A percentile compares a stretch with the other conserved stretches of the same genome.
Conservation (phyloP, 2,797 vertebrate species). For the Crocodylus rhombifer region DNA sequence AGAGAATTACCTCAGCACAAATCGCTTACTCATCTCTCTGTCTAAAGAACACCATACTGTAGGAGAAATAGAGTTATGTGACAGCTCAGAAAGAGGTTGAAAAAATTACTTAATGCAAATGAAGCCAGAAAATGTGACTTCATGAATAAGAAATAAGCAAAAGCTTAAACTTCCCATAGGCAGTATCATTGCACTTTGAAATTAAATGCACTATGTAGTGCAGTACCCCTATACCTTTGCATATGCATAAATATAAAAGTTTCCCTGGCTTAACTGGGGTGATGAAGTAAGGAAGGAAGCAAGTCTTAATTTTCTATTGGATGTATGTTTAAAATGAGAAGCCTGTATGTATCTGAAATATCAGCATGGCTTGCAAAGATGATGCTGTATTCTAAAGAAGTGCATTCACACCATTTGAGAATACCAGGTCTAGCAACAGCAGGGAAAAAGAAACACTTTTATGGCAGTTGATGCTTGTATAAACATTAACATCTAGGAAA, state of each 20-base stretch:
- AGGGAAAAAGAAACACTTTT: background rate
- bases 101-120: conserved; percentile 76
- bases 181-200: conserved; percentile 48
- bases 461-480: background rate
- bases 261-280: background rate
- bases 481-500: background rate
- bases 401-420: background rate
- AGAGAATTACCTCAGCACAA: conserved; percentile 21
- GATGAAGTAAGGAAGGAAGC: background rate
- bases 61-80: conserved; percentile 69
- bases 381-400: background rate
- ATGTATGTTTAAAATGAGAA: conserved; percentile 14
- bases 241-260: background rate
- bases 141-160: conserved; percentile 73
- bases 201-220: conserved; percentile 59
- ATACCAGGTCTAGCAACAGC: background rate
- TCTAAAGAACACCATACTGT: conserved; percentile 26
- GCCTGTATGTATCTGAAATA: background rate
- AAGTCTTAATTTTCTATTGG: conserved; percentile 22
- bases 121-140: conserved; percentile 65
- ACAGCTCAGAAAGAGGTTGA: conserved; percentile 8
- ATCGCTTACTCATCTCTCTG: conserved; percentile 53
- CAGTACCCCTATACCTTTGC: conserved; percentile 17
- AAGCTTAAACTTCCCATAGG: conserved; percentile 64
- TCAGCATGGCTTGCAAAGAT: background rate